These are phyloP conservation scores for Drosophila hamatofila DNA, from an alignment of 2,888 invertebrate species.

Conservation along the genomic window DNA sequence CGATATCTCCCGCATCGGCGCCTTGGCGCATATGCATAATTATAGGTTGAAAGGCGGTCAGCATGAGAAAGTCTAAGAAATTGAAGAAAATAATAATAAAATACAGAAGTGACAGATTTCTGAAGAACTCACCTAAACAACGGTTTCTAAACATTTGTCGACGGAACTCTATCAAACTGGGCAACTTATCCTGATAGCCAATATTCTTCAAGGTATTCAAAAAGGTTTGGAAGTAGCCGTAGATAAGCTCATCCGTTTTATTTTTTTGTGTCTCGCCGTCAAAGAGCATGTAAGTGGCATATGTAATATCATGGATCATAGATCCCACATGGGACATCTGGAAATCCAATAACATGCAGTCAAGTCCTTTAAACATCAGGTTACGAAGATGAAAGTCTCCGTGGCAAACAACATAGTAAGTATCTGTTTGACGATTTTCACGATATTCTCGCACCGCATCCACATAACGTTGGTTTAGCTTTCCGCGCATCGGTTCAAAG, in stretches of 20 bases:
- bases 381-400: conserved; percentile 72
- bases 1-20: conserved; percentile 19
- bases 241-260: conserved; percentile 55
- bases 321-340: conserved; percentile 66
- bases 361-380: conserved; percentile 64
- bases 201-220: conserved; percentile 49
- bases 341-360: conserved; percentile 66
- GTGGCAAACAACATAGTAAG: conserved; percentile 66
- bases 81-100: not conserved
- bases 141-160: conserved; percentile 54
- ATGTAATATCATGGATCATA: conserved; percentile 58
- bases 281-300: conserved; percentile 59
- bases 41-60: conserved; percentile 34
- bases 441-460: conserved; percentile 51
- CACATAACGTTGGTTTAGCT: conserved; percentile 24
- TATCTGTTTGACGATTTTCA: conserved; percentile 35
- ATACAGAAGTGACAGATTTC: not conserved
- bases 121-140: conserved; percentile 46
- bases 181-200: conserved; percentile 51
- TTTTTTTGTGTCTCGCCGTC: conserved; percentile 43
- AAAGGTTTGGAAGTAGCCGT: conserved; percentile 61
- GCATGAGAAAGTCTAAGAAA: conserved; percentile 35
- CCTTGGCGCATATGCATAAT: conserved; percentile 38
- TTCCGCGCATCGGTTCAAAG: conserved; percentile 50
- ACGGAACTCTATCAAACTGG: conserved; percentile 54